phyloP scores from a whole-genome alignment of 1,140 invertebrate genomes.

The Eriocheir sinensis region DNA sequence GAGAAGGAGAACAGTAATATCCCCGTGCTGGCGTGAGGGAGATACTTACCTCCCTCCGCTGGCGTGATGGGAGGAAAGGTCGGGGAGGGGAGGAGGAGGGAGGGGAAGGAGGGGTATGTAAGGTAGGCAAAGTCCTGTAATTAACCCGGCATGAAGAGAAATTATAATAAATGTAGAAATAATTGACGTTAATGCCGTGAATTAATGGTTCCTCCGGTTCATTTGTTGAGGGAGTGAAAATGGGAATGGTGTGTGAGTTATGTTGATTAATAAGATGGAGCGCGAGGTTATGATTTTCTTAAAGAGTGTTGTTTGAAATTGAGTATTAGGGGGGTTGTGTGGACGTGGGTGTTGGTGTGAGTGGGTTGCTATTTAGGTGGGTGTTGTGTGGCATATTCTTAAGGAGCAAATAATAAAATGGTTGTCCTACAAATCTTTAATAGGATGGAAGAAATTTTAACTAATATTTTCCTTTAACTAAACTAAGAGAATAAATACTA shows the following conservation, averaged over 20 bases:
- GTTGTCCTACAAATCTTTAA: too few relatives aligned
- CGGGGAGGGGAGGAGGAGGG: neutral
- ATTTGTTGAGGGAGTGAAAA: neutral
- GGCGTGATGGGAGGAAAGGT: neutral
- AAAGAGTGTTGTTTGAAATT: too few relatives aligned
- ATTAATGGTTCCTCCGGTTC: neutral
- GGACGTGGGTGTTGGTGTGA: too few relatives aligned
- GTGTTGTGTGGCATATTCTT: too few relatives aligned
- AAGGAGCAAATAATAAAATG: too few relatives aligned
- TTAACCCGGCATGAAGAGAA: neutral
- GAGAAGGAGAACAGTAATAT: conserved; percentile 6
- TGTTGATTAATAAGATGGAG: neutral
- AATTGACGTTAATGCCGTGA: neutral
- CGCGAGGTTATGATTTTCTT: neutral
- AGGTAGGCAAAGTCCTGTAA: neutral
- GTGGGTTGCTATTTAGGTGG: too few relatives aligned
- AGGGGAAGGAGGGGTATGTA: neutral
- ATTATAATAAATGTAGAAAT: conserved; percentile 7
- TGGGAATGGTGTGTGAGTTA: neutral
- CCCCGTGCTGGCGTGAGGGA: neutral
- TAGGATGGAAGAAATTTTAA: too few relatives aligned
- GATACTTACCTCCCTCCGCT: too few relatives aligned
- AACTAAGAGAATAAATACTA: too few relatives aligned
- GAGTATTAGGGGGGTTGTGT: too few relatives aligned
- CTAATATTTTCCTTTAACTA: too few relatives aligned